Conservation (phyloP, 2,888 invertebrate genomes). For the Tachina grossa region DNA sequence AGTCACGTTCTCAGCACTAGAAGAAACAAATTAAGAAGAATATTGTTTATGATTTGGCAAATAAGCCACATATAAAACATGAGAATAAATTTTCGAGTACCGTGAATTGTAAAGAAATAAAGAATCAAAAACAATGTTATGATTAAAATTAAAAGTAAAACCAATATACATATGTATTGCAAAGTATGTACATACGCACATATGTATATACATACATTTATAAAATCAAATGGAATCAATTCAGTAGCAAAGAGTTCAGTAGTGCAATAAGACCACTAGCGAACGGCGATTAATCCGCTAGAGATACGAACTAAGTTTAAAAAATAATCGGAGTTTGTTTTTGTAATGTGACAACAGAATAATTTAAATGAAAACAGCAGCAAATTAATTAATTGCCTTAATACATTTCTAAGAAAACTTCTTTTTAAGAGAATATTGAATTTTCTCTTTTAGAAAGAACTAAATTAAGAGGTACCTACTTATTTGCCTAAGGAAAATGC, state of each 20-base stretch:
- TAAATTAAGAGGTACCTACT: background rate
- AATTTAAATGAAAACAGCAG: background rate
- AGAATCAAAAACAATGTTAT: constrained; percentile 17
- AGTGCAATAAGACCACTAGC: constrained; percentile 21
- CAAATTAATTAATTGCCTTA: background rate
- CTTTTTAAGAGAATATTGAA: constrained; percentile 27
- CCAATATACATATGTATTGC: background rate
- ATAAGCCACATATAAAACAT: background rate
- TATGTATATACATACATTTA: constrained; percentile 45
- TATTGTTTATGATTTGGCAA: constrained; percentile 5
- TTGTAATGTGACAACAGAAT: background rate
- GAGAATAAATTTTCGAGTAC: background rate
- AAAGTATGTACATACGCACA: background rate
- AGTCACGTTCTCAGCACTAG: too few species aligned
- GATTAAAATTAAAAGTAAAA: constrained; percentile 39
- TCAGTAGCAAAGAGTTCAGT: constrained; percentile 56
- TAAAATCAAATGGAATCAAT: constrained; percentile 33
- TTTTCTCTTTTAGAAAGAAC: constrained; percentile 13
- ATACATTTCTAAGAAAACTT: background rate
- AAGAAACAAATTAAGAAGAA: background rate
- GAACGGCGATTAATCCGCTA: background rate
- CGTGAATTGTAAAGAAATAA: constrained; percentile 50
- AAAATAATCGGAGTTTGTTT: background rate
- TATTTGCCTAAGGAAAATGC: constrained; percentile 12
- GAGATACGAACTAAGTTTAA: background rate